phyloP scores from a whole-genome alignment of 2,113 vertebrate species.

The Spizaetus ornatus region DNA sequence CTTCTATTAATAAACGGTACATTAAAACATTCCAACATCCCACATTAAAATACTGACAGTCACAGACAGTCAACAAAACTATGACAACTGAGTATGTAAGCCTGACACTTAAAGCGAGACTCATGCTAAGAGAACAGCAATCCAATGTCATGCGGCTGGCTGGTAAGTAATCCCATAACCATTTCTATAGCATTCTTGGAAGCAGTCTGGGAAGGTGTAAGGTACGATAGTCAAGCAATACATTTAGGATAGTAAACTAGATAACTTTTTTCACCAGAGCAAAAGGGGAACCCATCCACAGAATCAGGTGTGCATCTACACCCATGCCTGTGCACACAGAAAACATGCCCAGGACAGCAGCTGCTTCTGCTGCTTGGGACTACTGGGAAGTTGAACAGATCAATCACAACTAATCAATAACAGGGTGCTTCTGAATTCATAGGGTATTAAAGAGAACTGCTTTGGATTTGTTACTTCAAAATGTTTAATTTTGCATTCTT shows the following conservation, averaged over 20 bases:
- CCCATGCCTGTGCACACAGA: rapidly evolving
- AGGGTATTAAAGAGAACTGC: background rate
- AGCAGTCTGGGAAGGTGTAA: background rate
- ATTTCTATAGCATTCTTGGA: background rate
- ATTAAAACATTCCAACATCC: background rate
- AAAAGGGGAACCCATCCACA: background rate
- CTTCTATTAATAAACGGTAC: background rate
- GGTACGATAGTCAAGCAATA: rapidly evolving
- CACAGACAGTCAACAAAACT: background rate
- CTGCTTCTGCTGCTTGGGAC: background rate
- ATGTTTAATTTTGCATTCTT: background rate
- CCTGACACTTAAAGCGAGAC: background rate
- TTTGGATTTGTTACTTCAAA: background rate
- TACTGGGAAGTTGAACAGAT: rapidly evolving
- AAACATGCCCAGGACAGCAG: background rate
- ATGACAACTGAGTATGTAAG: background rate
- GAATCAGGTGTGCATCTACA: background rate
- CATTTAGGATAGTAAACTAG: background rate
- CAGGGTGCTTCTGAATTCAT: background rate
- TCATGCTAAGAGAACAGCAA: background rate
- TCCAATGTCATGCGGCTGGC: background rate
- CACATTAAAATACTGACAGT: background rate
- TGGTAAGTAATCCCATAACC: background rate
- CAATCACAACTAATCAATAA: background rate
- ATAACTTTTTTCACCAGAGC: background rate